phyloP scores from a whole-genome alignment of 2,113 vertebrate species.

The Corvus cornix region DNA sequence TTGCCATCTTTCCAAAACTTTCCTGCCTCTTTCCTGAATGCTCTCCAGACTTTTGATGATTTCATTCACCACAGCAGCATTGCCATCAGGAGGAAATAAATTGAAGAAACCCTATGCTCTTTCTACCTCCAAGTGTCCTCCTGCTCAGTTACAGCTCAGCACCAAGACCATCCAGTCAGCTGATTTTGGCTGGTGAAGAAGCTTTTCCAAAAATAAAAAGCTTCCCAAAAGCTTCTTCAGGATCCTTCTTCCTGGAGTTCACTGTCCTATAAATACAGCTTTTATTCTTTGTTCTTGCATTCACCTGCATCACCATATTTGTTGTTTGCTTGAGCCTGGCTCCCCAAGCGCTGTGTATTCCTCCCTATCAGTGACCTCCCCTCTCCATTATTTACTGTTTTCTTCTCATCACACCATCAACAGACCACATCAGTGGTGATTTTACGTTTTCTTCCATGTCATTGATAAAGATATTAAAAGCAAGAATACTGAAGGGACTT shows the following conservation, averaged over 20 bases:
- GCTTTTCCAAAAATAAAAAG: neutral
- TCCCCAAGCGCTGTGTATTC: neutral
- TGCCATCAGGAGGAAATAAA: neutral
- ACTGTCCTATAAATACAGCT: neutral
- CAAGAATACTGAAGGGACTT: conserved; percentile 44
- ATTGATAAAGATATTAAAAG: conserved; percentile 56
- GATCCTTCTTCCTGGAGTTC: neutral
- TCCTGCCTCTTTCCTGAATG: neutral
- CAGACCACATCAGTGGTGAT: neutral
- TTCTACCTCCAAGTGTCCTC: neutral
- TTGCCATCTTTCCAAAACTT: neutral
- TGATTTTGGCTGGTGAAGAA: neutral
- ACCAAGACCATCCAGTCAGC: neutral
- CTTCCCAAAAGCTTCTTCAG: neutral
- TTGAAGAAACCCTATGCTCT: neutral
- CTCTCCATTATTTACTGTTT: conserved; percentile 2
- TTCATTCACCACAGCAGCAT: neutral
- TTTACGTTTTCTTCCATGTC: conserved; percentile 37
- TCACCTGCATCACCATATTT: neutral
- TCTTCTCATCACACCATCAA: neutral
- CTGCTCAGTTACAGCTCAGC: neutral
- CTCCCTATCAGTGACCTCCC: neutral
- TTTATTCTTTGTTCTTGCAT: neutral
- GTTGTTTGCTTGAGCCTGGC: neutral
- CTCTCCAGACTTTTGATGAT: neutral